Base-by-base conservation (phyloP, 64 coral and sea anemone species). In the Orbicella faveolata region DNA sequence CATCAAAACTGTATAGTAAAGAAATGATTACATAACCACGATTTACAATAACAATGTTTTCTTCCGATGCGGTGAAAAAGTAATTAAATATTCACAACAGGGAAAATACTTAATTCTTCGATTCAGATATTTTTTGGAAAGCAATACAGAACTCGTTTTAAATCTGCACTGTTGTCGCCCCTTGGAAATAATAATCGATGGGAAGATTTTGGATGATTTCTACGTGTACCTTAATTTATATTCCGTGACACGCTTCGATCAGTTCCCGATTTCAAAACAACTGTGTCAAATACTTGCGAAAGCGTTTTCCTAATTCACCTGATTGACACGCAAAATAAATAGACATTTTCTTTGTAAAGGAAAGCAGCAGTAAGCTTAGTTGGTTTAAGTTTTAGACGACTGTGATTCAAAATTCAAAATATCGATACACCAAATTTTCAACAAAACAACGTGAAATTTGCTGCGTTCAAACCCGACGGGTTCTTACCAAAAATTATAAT, bases 31-130 rank as follows among this genome's bases (percentile, higher is more conserved):
- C n/a, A n/a, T 23, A 79, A 48, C 52, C 51, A 15, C 77, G 61
- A 51, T 61, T 79, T 61, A 33, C 20, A 30, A 34, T 30, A 79
- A 59, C 77, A 79, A 61, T 34, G 23, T 15, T 55, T 79, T 79
- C n/a, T 26, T 57, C 30, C 23, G 16, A 3, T 57, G 14, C 10
- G 52, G 17, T 30, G 51, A 57, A 79, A 59, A 57, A 79, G 10
- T 79, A 79, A 79, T 79, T 25, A 79, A 79, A 79, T 79, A 79
- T 79, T 79, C 77, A 79, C 48, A 57, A 55, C 51, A 54, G 8
- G 21, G 7, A 57, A 79, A 52, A 79, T 26, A 70, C 39, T 41
- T 15, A 34, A 59, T 57, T 78, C 26, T 79, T 12, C 48, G 25
- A 23, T 79, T 79, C 77, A 59, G 23, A 79, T 30, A 25, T 59